phyloP scores from a whole-genome alignment of 2,113 vertebrate species.

The Equus przewalskii region DNA sequence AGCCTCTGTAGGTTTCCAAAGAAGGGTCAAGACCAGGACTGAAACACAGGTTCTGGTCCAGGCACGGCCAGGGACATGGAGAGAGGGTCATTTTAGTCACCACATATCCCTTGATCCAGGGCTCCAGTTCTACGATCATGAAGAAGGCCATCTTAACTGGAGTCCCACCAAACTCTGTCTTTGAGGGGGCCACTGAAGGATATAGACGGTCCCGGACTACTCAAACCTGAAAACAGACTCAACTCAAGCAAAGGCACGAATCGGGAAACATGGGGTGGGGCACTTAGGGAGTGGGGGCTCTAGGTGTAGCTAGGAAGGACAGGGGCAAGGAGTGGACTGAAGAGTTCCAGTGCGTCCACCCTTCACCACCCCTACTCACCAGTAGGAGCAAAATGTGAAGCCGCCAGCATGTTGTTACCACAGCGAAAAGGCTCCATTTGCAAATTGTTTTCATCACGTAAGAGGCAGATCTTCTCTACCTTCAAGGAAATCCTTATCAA shows the following conservation, averaged over 20 bases:
- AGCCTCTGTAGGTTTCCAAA: constrained; percentile 36
- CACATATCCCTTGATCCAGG: background rate
- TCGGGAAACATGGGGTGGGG: background rate
- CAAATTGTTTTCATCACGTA: background rate
- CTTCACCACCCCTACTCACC: background rate
- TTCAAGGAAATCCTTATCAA: background rate
- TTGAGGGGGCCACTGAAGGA: background rate
- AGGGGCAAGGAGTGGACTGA: background rate
- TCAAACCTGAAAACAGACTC: background rate
- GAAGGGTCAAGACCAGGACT: background rate
- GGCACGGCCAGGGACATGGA: background rate
- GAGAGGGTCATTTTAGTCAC: constrained; percentile 1
- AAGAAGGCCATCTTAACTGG: background rate
- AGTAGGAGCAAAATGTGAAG: background rate
- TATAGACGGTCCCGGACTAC: background rate
- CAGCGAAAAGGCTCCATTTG: background rate
- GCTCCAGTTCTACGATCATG: background rate
- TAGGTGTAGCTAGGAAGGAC: background rate
- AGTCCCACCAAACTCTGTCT: background rate
- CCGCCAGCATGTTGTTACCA: background rate
- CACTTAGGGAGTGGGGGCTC: background rate
- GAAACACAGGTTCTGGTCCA: background rate
- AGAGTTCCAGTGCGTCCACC: background rate
- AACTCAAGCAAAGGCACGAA: background rate
- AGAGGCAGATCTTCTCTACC: background rate